Percentiles rank a stretch among this genome's conserved stretches.
These are phyloP conservation scores for Cheilosia impressa DNA, from an alignment of 2,888 invertebrate genomes.

Conservation along the genomic window DNA sequence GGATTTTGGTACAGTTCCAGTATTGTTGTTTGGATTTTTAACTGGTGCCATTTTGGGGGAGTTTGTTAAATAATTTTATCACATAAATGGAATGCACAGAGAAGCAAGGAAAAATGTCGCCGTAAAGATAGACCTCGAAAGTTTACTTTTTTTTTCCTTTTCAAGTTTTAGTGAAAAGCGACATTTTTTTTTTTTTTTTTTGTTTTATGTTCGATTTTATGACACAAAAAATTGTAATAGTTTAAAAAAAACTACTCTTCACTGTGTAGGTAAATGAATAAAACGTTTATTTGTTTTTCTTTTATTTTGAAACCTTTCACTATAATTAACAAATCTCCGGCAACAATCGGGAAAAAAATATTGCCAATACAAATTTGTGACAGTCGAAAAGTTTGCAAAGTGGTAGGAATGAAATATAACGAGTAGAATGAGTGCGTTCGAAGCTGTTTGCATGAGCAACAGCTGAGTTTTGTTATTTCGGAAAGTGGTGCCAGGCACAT, in stretches of 20 bases:
- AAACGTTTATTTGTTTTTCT: background rate
- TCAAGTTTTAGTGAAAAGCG: background rate
- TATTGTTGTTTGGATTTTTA: constrained; percentile 79
- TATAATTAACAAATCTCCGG: constrained; percentile 46
- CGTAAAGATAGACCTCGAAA: background rate
- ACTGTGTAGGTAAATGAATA: background rate
- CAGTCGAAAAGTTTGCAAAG: constrained; percentile 40
- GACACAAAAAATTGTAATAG: background rate
- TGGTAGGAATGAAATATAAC: constrained; percentile 15
- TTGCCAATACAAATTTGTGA: constrained; percentile 65
- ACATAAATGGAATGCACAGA: constrained; percentile 13
- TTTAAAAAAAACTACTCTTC: background rate
- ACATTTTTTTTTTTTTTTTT: constrained; percentile 10
- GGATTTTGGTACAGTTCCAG: constrained; percentile 89
- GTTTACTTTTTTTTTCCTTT: background rate
- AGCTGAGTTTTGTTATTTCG: background rate
- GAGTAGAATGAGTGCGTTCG: constrained; percentile 47
- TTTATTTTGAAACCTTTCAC: background rate
- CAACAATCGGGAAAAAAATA: constrained; percentile 60
- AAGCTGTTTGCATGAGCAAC: background rate
- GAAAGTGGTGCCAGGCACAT: constrained; percentile 6
- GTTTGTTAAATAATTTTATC: constrained; percentile 9
- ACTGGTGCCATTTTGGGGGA: constrained; percentile 76
- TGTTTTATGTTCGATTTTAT: background rate
- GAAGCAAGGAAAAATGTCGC: background rate